These are phyloP conservation scores for Amphiura filiformis DNA, from an alignment of 35 echinoderm and acorn worm genomes.

Conservation along the genomic window DNA sequence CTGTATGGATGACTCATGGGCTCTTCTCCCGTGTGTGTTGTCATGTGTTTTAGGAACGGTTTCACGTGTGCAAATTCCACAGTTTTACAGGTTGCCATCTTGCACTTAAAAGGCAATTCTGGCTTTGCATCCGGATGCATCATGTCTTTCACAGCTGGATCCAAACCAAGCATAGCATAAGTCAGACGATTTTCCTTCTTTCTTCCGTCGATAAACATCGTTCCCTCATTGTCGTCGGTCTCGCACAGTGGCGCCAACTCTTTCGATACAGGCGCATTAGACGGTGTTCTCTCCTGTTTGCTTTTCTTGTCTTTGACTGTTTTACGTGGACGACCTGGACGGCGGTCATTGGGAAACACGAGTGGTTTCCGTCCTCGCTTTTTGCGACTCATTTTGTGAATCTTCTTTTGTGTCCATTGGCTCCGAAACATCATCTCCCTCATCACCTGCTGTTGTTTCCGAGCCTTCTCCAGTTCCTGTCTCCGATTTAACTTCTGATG, in stretches of 20 bases:
- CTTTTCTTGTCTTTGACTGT: background rate
- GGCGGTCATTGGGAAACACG: background rate
- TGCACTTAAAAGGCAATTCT: background rate
- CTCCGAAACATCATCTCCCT: background rate
- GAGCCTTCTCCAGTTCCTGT: background rate
- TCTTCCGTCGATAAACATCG: background rate
- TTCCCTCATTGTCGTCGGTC: background rate
- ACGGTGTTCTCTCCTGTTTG: background rate
- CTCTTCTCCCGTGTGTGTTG: background rate
- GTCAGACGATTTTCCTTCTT: background rate
- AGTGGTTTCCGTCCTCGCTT: background rate
- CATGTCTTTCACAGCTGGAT: background rate
- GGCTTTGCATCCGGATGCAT: background rate
- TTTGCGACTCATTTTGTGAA: background rate
- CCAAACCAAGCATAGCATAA: background rate
- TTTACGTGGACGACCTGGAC: background rate
- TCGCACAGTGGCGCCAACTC: background rate
- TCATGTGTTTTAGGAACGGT: background rate
- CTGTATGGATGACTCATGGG: background rate
- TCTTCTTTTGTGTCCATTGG: background rate
- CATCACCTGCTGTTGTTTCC: background rate
- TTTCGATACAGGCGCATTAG: background rate
- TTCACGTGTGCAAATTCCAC: background rate
- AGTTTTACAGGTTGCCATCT: background rate
- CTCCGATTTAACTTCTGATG: background rate